Percentiles rank a stretch among this genome's conserved stretches.
phyloP scores from a whole-genome alignment of 2,113 vertebrate species.

The Phyllostomus discolor region DNA sequence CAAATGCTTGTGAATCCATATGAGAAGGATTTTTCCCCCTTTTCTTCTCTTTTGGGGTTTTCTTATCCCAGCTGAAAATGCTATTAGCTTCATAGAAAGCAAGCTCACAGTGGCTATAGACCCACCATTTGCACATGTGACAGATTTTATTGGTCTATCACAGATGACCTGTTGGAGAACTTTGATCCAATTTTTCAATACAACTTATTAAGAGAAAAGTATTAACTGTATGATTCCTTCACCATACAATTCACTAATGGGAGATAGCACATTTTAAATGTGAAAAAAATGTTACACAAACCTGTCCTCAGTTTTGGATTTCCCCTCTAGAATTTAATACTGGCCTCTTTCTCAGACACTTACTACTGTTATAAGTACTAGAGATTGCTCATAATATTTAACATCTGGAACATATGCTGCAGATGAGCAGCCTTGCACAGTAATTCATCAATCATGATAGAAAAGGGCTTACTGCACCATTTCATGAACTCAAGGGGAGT shows the following conservation, averaged over 20 bases:
- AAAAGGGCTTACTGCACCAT: constrained; percentile 32
- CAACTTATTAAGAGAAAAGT: neutral
- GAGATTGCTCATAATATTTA: constrained; percentile 28
- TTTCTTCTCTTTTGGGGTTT: neutral
- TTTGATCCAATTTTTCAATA: neutral
- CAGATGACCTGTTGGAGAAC: neutral
- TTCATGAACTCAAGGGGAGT: constrained; percentile 34
- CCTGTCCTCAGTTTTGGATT: neutral
- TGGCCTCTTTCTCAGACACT: neutral
- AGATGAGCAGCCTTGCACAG: constrained; percentile 22
- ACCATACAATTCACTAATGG: neutral
- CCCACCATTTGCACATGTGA: neutral
- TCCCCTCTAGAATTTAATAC: constrained; percentile 6
- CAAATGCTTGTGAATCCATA: neutral
- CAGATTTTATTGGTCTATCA: neutral
- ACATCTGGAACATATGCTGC: constrained; percentile 56
- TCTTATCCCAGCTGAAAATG: neutral
- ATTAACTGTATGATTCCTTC: neutral
- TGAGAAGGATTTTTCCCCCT: neutral
- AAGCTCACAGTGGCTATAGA: neutral
- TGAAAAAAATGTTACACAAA: neutral
- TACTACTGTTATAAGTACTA: constrained; percentile 25
- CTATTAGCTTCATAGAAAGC: neutral
- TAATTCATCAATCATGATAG: constrained; percentile 49
- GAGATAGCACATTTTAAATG: neutral